phyloP scores from a whole-genome alignment of 2,888 invertebrate genomes.

The Andrena dorsata region DNA sequence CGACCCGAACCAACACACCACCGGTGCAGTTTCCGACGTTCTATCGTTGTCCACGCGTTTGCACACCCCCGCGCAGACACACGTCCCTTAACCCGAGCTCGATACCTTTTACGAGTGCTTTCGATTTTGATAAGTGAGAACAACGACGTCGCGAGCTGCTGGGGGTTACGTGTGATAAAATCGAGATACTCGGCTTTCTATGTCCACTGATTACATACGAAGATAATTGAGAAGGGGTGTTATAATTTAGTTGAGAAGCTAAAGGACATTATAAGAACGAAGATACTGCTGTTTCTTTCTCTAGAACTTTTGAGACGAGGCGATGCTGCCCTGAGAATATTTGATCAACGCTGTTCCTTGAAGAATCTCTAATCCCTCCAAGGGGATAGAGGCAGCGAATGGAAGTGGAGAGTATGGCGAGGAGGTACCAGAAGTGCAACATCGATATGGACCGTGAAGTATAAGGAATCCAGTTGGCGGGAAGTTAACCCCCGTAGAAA shows the following conservation, averaged over 20 bases:
- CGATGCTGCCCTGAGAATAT: too few relatives aligned
- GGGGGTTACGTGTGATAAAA: conserved; percentile 65
- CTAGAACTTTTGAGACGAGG: too few relatives aligned
- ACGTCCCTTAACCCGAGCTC: conserved; percentile 52
- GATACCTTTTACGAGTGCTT: conserved; percentile 47
- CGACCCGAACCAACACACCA: conserved; percentile 77
- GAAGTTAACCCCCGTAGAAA: conserved; percentile 46
- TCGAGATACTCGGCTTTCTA: conserved; percentile 65
- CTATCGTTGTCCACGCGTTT: conserved; percentile 68
- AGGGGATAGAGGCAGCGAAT: neutral
- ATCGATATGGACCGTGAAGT: conserved; percentile 14
- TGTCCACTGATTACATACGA: conserved; percentile 25
- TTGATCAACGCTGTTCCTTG: neutral
- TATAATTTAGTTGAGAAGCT: too few relatives aligned
- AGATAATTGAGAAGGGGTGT: too few relatives aligned
- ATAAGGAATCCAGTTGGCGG: conserved; percentile 50
- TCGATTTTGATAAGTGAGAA: conserved; percentile 59
- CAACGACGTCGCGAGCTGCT: conserved; percentile 28
- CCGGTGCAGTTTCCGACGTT: conserved; percentile 72
- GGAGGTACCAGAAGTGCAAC: conserved; percentile 5
- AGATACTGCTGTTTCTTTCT: too few relatives aligned
- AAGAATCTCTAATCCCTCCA: neutral
- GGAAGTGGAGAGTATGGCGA: neutral
- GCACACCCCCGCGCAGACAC: conserved; percentile 62
- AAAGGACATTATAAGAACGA: too few relatives aligned